These are phyloP conservation scores for Onthophagus sagittarius DNA, from an alignment of 2,888 invertebrate species.

Conservation along the genomic window DNA sequence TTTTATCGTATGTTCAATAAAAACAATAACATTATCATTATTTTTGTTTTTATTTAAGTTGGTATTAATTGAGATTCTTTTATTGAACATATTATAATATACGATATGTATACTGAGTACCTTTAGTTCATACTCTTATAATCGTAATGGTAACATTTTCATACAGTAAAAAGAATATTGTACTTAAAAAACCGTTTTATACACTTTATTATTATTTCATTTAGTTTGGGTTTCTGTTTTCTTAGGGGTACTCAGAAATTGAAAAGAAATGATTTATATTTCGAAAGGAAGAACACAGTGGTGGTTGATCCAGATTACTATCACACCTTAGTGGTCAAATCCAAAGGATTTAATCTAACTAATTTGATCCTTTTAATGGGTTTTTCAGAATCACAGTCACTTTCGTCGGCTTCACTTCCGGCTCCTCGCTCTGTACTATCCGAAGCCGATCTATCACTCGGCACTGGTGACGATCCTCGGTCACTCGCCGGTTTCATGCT, in stretches of 20 bases:
- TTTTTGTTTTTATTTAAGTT: background rate
- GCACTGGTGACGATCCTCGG: slow-evolving; percentile 43
- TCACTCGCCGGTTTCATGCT: slow-evolving; percentile 69
- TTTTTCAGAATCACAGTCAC: slow-evolving; percentile 49
- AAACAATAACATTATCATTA: no score
- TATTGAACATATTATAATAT: no score
- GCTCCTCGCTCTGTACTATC: slow-evolving; percentile 38
- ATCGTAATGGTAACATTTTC: background rate
- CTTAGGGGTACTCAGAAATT: background rate
- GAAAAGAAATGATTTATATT: slow-evolving; percentile 1
- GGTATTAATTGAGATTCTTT: no score
- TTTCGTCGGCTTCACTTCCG: slow-evolving; percentile 54
- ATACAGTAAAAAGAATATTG: background rate
- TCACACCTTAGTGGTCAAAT: slow-evolving; percentile 70
- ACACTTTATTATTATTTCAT: background rate
- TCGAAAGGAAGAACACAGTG: slow-evolving; percentile 34
- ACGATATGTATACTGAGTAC: background rate
- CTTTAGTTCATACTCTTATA: background rate
- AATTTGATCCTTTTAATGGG: slow-evolving; percentile 56
- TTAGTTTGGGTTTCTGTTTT: background rate
- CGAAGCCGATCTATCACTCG: slow-evolving; percentile 40
- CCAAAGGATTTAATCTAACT: slow-evolving; percentile 54
- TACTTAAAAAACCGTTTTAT: background rate
- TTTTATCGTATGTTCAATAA: no score
- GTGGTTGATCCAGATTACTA: slow-evolving; percentile 29